phyloP scores from a whole-genome alignment of 2,113 vertebrate genomes.

The Oncorhynchus nerka region DNA sequence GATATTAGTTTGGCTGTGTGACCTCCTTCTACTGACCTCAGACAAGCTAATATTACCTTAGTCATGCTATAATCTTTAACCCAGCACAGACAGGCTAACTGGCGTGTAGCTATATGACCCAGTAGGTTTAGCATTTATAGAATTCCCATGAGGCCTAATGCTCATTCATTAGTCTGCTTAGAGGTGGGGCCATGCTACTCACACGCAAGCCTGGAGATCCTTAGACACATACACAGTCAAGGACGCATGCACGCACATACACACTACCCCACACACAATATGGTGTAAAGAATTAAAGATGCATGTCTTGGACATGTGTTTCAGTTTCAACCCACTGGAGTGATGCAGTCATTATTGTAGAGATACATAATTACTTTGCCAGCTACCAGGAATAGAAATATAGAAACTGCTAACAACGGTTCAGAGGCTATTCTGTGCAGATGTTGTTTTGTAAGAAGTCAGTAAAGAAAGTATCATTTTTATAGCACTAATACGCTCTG shows the following conservation, averaged over 20 bases:
- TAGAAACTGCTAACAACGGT: not conserved
- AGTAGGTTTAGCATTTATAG: not conserved
- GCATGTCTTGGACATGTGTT: not conserved
- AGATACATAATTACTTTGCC: not conserved
- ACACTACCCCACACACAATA: not conserved
- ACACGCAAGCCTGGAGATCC: slow-evolving; percentile 26
- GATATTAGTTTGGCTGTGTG: not conserved
- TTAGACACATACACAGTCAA: not conserved
- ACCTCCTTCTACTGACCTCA: not conserved
- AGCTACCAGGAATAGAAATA: not conserved
- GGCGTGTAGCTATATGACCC: not conserved
- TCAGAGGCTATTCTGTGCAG: not conserved
- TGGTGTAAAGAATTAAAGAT: not conserved
- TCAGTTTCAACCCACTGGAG: not conserved
- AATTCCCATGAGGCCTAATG: slow-evolving; percentile 39
- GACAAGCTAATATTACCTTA: slow-evolving; percentile 46
- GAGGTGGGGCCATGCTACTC: slow-evolving; percentile 38
- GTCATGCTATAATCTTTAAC: not conserved
- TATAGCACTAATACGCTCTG: too few species aligned
- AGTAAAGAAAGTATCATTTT: not conserved
- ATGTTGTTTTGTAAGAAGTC: not conserved
- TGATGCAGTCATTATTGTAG: not conserved
- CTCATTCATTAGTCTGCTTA: slow-evolving; percentile 59
- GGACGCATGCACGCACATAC: not conserved
- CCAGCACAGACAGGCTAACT: too few species aligned